Base-by-base conservation (phyloP, 1,140 invertebrate species). In the Grapholita molesta region DNA sequence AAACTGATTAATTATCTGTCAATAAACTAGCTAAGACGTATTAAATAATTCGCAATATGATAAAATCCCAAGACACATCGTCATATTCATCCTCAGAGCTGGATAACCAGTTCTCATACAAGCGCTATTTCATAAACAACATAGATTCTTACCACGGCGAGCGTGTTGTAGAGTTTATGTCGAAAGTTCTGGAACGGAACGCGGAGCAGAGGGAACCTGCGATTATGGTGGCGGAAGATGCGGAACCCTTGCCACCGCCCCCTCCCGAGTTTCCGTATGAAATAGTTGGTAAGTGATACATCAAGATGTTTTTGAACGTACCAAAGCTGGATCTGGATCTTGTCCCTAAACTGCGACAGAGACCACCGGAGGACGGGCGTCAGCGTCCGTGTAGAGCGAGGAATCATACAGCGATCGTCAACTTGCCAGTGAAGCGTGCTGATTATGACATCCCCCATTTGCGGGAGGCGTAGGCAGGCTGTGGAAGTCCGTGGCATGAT, bases 71-170 rank as follows among this genome's bases (percentile, higher is more conserved):
- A 1, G 77, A 79, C 18, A 82, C 74, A 75, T 84, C 82, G 48
- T 85, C 83, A 3, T 77, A 76, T 4, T 84, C 81, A 1, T 76
- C 75, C 4, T 74, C 76, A 12, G 75, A 77, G 55, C 6, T 65
- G 0, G 70, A 79, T 85, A 70, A 70, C 61, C 9, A 77, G 66
- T 86, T 86, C 69, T 91, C 88, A 0, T 74, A 57, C 57, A 87
- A 85, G 71, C 79, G 88, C 33, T 89, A 86, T 76, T 91, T 89
- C 68, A 81, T 91, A 42, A 91, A 91, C 64, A 84, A 88, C 66
- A 74, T 90, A 38, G 86, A 91, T 66, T 86, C 86, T 3, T 91
- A 90, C 73, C 86, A 89, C 57, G 88, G 88, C 8, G 78, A 83
- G 61, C 78, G 76, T 55, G 72, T 88, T 21, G 64, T 90, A 21